Evolutionary conservation across 92 coral and sea anemone species (phyloP), one percentile per base, ranked within the genome.

Genomic region (Chrysogorgia sp.): DNA sequence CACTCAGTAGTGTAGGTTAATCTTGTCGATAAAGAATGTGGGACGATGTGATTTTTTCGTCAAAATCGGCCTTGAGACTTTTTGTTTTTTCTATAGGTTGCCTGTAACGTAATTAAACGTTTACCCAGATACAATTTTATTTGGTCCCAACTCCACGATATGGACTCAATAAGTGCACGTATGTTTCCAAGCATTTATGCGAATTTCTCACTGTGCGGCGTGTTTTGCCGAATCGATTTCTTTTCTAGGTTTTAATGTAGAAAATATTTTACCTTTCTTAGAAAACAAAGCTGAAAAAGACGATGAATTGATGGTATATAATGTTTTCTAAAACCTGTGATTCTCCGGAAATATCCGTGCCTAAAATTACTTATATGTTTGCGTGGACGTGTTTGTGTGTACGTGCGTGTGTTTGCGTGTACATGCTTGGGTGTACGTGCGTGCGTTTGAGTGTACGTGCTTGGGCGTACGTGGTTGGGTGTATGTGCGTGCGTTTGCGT

Each of bases 111-210:
- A 9, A 77, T 64, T 1, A 75, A 69, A 45, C 81, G 30, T 23
- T 85, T 88, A 58, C 74, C 76, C 7, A 34, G 50, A 2, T 88
- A 89, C 14, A 86, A 90, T 50, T 62, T 88, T 52, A 65, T 78
- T 20, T 90, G 96, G 96, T 56, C 90, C 25, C 92, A 90, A 78
- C 67, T 90, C 7, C 88, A 90, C 29, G 80, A 68, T 65, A 80
- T 71, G 37, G 92, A 90, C 23, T 83, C 83, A 32, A 74, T 88
- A 28, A 45, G 60, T 17, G 63, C 83, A 37, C 84, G 88, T 86
- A 43, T 24, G 68, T 34, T n/a, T 31, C 3, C 6, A 60, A 21
- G 23, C n/a, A n/a, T n/a, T n/a, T n/a, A n/a, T n/a, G n/a, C n/a
- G 23, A 5, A 8, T 37, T 32, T 25, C 40, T 17, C 21, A 2